These are phyloP conservation scores for Xylophagus ater DNA, from an alignment of 2,888 invertebrate genomes.

Conservation along the genomic window DNA sequence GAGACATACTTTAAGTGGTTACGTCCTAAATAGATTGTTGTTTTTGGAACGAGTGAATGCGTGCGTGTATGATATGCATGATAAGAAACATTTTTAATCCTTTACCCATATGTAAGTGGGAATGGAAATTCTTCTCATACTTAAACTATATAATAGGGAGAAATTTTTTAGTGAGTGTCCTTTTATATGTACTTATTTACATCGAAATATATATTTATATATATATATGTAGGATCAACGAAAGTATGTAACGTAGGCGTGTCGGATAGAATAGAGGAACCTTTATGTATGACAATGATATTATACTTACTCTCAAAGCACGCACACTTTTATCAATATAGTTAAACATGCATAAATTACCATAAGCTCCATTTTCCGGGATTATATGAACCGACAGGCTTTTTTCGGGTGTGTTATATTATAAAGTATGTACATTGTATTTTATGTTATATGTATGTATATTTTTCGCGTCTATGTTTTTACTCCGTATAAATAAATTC, in stretches of 20 bases:
- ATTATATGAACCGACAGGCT: slow-evolving; percentile 8
- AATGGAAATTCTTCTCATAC: too few relatives aligned
- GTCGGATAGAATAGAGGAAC: too few relatives aligned
- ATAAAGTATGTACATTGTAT: background rate
- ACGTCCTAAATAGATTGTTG: too few relatives aligned
- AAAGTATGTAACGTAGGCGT: too few relatives aligned
- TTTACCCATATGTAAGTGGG: too few relatives aligned
- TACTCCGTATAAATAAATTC: background rate
- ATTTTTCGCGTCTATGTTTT: too few relatives aligned
- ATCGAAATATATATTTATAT: too few relatives aligned
- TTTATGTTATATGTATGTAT: too few relatives aligned
- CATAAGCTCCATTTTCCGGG: slow-evolving; percentile 15
- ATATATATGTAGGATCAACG: too few relatives aligned
- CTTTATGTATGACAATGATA: background rate
- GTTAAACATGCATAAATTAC: slow-evolving; percentile 13
- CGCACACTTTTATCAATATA: background rate
- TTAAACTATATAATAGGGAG: too few relatives aligned
- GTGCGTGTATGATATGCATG: slow-evolving; percentile 11
- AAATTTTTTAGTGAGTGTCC: too few relatives aligned
- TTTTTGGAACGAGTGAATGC: background rate
- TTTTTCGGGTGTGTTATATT: background rate
- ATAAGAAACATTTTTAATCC: slow-evolving; percentile 13
- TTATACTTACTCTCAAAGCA: background rate
- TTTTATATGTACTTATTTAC: too few relatives aligned
- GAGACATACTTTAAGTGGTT: slow-evolving; percentile 11